Evolutionary conservation across 2,888 invertebrate species (phyloP), one percentile per base, ranked within the genome.

Genomic region (Perizoma affinitatum): DNA sequence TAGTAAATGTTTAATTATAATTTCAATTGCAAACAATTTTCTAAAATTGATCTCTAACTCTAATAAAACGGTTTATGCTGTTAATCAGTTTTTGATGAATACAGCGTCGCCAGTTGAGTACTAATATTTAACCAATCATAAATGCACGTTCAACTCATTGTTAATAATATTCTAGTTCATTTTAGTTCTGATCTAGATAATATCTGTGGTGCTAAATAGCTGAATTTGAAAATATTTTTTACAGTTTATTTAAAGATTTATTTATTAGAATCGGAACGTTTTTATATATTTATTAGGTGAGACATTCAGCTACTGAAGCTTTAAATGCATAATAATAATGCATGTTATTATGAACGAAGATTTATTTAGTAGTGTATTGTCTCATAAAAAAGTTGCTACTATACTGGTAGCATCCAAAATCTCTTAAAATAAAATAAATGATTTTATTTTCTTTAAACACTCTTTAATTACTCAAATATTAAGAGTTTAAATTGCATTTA

Each of bases 361-460:
- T 22, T 22, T 22, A 3, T 22, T 22, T 22, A 22, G 22, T 22
- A 22, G 22, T 22, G 22, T 22, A 22, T 22, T 43, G 10, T 34
- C 4, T 34, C 34, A 22, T 38, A 22, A 36, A n/a, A 40, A n/a
- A 45, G 45, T 41, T 11, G 38, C 11, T 41, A 38, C 22, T 44
- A 69, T 79, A 79, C 77, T 78, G 79, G 80, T 80, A 74, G 67
- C 67, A 66, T 79, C 76, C 75, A 79, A 79, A 79, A 73, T 75
- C 63, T 52, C 44, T 50, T 45, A 8, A 54, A 50, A 50, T 45
- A 8, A 54, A 50, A 50, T 52, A 49, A 34, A 22, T 41, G 3
- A 49, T 46, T 45, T 41, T 36, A 38, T 6, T 7, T 6, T 38
- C 5, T 6, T 6, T 7, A 4, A 38, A 38, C 11, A 43, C n/a